Conservation (phyloP, 2,797 vertebrate genomes). For the Mus spretus region DNA sequence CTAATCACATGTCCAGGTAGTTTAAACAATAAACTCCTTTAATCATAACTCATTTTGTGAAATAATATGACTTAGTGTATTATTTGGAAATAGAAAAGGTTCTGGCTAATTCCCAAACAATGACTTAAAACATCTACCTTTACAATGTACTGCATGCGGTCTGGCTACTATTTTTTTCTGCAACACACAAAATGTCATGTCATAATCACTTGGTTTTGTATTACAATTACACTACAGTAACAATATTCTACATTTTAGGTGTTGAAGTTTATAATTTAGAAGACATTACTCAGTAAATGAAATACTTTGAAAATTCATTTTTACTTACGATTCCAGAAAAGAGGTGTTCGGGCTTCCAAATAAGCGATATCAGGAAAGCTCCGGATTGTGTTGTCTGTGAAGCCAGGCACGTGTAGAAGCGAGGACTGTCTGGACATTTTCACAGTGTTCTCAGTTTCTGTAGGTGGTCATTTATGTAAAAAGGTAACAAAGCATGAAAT, state of each 20-base stretch:
- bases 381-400: slow-evolving; percentile 6
- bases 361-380: background rate
- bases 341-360: slow-evolving; percentile 47
- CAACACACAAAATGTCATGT: slow-evolving; percentile 50
- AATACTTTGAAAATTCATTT: slow-evolving; percentile 63
- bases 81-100: slow-evolving; percentile 66
- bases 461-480: slow-evolving; percentile 68
- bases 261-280: slow-evolving; percentile 44
- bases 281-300: slow-evolving; percentile 1
- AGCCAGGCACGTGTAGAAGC: slow-evolving; percentile 52
- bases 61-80: slow-evolving; percentile 7
- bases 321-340: slow-evolving; percentile 57
- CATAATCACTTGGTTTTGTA: background rate
- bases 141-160: background rate
- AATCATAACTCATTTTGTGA: slow-evolving; percentile 58
- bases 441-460: slow-evolving; percentile 62
- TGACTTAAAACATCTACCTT: slow-evolving; percentile 18
- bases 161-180: slow-evolving; percentile 47
- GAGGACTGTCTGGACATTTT: slow-evolving; percentile 68
- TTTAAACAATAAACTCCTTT: slow-evolving; percentile 61
- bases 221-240: background rate
- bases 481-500: slow-evolving; percentile 73
- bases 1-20: slow-evolving; percentile 55
- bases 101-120: slow-evolving; percentile 29
- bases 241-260: background rate